These are phyloP conservation scores for Pachycephus smyrnensis DNA, from an alignment of 2,888 invertebrate genomes.

Conservation along the genomic window DNA sequence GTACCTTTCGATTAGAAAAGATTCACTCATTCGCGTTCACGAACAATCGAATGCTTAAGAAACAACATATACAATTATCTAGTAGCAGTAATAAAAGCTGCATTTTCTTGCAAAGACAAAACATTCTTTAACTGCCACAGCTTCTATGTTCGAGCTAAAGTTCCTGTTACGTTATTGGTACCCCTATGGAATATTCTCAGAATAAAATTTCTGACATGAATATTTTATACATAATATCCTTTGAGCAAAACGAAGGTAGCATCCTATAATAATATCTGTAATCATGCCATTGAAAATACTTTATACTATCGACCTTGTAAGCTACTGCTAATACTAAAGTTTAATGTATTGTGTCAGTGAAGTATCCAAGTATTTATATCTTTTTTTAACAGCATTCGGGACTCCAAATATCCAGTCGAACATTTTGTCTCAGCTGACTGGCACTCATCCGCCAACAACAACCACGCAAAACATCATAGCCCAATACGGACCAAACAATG, in stretches of 20 bases:
- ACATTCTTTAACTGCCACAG: background rate
- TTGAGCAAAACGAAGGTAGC: background rate
- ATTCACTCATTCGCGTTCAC: background rate
- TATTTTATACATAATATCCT: background rate
- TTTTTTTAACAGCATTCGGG: slow-evolving; percentile 50
- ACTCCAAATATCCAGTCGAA: slow-evolving; percentile 63
- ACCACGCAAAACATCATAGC: slow-evolving; percentile 64
- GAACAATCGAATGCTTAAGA: background rate
- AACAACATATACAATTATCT: background rate
- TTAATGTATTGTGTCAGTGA: background rate
- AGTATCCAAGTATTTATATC: background rate
- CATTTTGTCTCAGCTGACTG: slow-evolving; percentile 59
- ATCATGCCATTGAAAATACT: background rate
- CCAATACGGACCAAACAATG: slow-evolving; percentile 62
- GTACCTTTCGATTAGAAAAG: background rate
- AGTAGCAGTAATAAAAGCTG: background rate
- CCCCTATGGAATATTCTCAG: background rate
- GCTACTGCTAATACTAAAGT: background rate
- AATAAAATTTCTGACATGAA: background rate
- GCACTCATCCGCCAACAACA: slow-evolving; percentile 54
- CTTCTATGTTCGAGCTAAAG: too few relatives aligned
- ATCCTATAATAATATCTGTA: background rate
- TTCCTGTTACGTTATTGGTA: too few relatives aligned
- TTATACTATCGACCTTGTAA: background rate
- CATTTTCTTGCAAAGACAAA: background rate